A percentile compares a stretch with the other conserved stretches of the same genome.
phyloP scores from a whole-genome alignment of 2,888 invertebrate genomes.

The Barypeithes pellucidus region DNA sequence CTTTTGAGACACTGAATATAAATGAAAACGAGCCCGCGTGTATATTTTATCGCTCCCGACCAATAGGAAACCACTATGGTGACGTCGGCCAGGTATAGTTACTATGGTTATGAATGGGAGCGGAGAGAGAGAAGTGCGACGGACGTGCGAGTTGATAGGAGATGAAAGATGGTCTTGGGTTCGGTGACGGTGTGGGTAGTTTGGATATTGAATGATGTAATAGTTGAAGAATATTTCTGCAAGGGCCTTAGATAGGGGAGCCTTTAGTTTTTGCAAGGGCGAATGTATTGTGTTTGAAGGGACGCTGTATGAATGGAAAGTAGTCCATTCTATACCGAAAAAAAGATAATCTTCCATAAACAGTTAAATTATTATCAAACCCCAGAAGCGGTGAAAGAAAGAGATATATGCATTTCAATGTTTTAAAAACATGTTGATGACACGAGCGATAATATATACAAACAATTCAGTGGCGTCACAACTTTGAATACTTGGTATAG shows the following conservation, averaged over 20 bases:
- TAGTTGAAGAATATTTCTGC: not conserved
- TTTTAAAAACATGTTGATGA: too few species aligned
- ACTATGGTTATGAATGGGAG: slow-evolving; percentile 31
- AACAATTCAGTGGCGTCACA: too few species aligned
- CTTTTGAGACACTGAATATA: slow-evolving; percentile 23
- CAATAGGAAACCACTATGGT: slow-evolving; percentile 2
- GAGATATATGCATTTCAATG: too few species aligned
- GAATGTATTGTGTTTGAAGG: too few species aligned
- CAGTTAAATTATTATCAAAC: too few species aligned
- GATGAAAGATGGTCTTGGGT: not conserved
- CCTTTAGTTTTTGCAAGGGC: not conserved
- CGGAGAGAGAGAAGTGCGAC: not conserved
- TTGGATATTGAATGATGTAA: slow-evolving; percentile 21
- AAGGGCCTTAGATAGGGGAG: not conserved
- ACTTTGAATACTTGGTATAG: too few species aligned
- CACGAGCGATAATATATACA: too few species aligned
- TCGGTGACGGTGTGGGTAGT: slow-evolving; percentile 5
- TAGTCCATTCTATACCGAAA: too few species aligned
- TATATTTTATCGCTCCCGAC: slow-evolving; percentile 18
- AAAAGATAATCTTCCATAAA: too few species aligned
- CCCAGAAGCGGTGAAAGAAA: too few species aligned
- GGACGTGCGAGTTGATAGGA: not conserved
- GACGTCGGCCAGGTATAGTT: slow-evolving; percentile 30
- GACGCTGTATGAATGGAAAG: too few species aligned
- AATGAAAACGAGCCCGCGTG: slow-evolving; percentile 12